phyloP scores from a whole-genome alignment of 2,888 invertebrate species.

The Eurytoma californica region DNA sequence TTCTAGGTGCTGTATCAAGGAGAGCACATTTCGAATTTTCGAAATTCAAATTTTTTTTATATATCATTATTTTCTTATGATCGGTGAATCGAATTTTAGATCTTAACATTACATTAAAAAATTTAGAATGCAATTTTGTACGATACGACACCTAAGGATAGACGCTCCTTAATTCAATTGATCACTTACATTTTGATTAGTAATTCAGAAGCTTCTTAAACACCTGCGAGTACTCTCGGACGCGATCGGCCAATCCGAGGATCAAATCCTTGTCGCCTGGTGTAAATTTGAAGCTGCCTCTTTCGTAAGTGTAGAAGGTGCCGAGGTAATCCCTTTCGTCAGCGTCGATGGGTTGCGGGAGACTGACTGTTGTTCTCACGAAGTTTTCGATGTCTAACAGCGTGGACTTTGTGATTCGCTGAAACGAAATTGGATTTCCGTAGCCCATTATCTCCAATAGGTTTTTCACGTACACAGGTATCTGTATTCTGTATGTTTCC shows the following conservation, averaged over 20 bases:
- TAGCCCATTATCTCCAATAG: constrained; percentile 27
- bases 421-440: constrained; percentile 26
- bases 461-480: constrained; percentile 20
- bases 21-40: too few relatives aligned
- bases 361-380: background rate
- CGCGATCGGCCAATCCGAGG: constrained; percentile 12
- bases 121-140: too few relatives aligned
- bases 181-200: background rate
- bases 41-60: background rate
- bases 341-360: background rate
- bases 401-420: constrained; percentile 1
- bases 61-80: too few relatives aligned
- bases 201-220: constrained; percentile 22
- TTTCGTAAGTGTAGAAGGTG: background rate
- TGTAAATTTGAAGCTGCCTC: background rate
- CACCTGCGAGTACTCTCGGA: constrained; percentile 1
- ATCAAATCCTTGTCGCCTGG: constrained; percentile 18
- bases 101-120: too few relatives aligned
- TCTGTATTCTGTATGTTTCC: background rate
- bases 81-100: too few relatives aligned
- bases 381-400: constrained; percentile 5
- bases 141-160: too few relatives aligned
- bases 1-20: background rate
- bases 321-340: background rate
- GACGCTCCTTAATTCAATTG: too few relatives aligned